Evolutionary conservation across 2,113 vertebrate genomes (phyloP).

Genomic region (Oreotragus oreotragus): DNA sequence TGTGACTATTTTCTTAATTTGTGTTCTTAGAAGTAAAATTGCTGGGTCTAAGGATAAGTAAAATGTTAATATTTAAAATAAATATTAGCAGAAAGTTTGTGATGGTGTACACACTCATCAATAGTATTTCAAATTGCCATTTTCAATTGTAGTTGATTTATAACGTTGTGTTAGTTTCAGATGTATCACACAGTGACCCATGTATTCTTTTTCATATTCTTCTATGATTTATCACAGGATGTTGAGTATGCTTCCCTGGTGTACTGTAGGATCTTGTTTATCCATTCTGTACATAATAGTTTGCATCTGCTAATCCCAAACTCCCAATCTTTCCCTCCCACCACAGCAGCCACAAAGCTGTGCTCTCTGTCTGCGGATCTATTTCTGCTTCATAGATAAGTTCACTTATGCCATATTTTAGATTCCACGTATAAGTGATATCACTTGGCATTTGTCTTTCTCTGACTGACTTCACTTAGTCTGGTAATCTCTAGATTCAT

Average conservation of each 20-base stretch:
- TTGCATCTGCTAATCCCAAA: not conserved
- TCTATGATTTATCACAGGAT: not conserved
- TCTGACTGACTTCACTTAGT: not conserved
- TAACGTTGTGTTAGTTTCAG: not conserved
- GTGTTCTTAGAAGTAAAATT: slow-evolving; percentile 14
- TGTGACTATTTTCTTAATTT: not conserved
- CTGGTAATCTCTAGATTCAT: not conserved
- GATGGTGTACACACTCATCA: not conserved
- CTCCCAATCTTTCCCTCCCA: not conserved
- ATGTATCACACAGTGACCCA: not conserved
- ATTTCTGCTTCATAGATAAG: not conserved
- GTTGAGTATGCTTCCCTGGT: not conserved
- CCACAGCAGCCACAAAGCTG: not conserved
- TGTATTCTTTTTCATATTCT: not conserved
- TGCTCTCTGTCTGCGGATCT: not conserved
- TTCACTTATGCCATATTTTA: not conserved
- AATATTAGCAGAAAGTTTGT: not conserved
- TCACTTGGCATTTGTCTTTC: not conserved
- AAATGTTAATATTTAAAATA: slow-evolving; percentile 14
- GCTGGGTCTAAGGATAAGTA: not conserved
- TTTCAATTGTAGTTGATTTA: not conserved
- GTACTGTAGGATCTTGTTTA: not conserved
- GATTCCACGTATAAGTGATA: not conserved
- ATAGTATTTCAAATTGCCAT: not conserved
- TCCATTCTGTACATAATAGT: not conserved